These are phyloP conservation scores for Dryobotodes eremita DNA, from an alignment of 2,888 invertebrate genomes.

Conservation along the genomic window DNA sequence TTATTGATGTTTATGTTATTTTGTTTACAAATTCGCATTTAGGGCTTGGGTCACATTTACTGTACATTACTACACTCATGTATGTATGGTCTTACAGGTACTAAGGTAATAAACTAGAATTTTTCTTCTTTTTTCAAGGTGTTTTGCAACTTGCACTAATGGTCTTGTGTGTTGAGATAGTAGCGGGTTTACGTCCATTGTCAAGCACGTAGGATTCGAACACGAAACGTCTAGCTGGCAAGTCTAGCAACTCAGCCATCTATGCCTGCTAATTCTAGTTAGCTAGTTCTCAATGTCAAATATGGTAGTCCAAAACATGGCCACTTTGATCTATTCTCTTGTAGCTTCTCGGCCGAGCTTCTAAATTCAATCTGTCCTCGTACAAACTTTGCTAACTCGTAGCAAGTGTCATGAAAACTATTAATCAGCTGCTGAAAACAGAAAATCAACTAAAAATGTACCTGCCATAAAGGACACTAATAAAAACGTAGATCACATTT, in stretches of 20 bases:
- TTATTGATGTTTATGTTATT: background rate
- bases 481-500: slow-evolving; percentile 15
- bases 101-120: background rate
- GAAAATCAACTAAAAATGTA: background rate
- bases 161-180: background rate
- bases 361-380: background rate
- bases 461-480: background rate
- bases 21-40: background rate
- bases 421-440: background rate
- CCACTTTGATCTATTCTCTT: background rate
- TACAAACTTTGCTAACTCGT: background rate
- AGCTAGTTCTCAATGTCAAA: background rate
- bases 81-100: background rate
- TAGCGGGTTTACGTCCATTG: background rate
- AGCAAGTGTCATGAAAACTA: background rate
- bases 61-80: background rate
- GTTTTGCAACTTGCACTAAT: background rate
- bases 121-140: background rate
- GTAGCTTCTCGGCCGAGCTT: background rate
- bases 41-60: background rate
- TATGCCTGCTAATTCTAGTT: background rate
- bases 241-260: background rate
- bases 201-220: background rate
- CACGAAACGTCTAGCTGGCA: background rate
- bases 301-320: background rate